phyloP scores from a whole-genome alignment of 2,797 vertebrate species.

The Galago senegalensis region DNA sequence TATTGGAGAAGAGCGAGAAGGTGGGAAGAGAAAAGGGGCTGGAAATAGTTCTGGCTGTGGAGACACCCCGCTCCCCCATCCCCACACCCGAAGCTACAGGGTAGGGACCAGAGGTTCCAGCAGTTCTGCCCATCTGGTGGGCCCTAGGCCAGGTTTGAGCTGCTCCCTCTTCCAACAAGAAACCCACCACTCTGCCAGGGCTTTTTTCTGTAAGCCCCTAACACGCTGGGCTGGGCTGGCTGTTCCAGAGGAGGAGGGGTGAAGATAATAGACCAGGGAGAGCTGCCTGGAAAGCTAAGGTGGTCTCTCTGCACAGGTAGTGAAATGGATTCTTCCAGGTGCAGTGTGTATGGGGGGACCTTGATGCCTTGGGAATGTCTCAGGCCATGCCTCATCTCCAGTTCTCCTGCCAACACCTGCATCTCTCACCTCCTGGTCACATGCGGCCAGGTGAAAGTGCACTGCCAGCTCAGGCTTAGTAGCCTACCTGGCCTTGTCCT shows the following conservation, averaged over 20 bases:
- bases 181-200: accelerated
- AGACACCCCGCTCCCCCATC: accelerated
- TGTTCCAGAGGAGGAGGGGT: too few species aligned
- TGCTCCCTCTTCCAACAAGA: background rate
- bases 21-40: accelerated
- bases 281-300: background rate
- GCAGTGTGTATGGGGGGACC: accelerated
- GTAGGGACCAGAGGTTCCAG: background rate
- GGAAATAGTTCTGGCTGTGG: background rate
- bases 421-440: background rate
- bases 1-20: background rate
- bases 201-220: background rate
- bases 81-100: background rate
- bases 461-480: background rate
- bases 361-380: background rate
- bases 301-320: too few species aligned
- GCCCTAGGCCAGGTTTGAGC: too few species aligned
- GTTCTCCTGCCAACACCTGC: background rate
- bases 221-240: background rate
- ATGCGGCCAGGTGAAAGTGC: too few species aligned
- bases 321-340: background rate
- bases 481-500: background rate
- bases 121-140: background rate
- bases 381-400: background rate
- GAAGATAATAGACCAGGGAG: background rate